Evolutionary conservation across 1,140 invertebrate genomes (phyloP), one percentile per base, ranked within the genome.

Genomic region (Stegodyphus dumicola): DNA sequence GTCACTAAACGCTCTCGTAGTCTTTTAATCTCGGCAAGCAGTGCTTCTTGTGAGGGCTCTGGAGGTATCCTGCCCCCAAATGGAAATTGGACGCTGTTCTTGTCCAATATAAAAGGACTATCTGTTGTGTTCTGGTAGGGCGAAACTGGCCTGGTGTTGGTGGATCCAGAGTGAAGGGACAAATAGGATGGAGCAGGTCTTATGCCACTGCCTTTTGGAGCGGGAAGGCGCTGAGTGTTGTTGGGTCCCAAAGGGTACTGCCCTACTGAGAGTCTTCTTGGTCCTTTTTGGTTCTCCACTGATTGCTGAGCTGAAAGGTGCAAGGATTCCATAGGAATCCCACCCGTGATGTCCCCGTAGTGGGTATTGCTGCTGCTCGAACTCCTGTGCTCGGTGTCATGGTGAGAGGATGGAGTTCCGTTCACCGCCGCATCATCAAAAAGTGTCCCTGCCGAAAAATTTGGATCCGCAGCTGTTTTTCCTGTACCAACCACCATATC

Each of bases 11-110:
- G 93, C 90, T 98, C 96, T 15, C 97, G 93, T 15, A 99, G 92
- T 64, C 96, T 92, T 89, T 96, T 96, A 88, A 99, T 98, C 91
- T 99, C 97, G 67, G 95, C 94, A 88, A 98, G 93, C 15, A 98
- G 92, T 0, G 94, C 93, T 86, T 98, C 96, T 88, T 95, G 95
- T 11, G 67, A 48, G n/a, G 70, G 69, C 10, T 85, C 86, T 51
- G 65, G 48, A 4, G 64, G 69, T 52, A 56, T 49, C 56, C 74
- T 65, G 17, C 51, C 67, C 15, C 54, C 56, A 49, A 79, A 86
- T 6, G 70, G 76, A 53, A 78, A 77, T 60, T 70, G 73, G 56
- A 71, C 69, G 18, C 33, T 52, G 52, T 18, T 33, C 51, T 77
- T 64, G 73, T 77, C 74, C 75, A 85, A 48, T n/a, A 78, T 15